phyloP scores from a whole-genome alignment of 2,888 invertebrate genomes.

The Dolomedes plantarius region DNA sequence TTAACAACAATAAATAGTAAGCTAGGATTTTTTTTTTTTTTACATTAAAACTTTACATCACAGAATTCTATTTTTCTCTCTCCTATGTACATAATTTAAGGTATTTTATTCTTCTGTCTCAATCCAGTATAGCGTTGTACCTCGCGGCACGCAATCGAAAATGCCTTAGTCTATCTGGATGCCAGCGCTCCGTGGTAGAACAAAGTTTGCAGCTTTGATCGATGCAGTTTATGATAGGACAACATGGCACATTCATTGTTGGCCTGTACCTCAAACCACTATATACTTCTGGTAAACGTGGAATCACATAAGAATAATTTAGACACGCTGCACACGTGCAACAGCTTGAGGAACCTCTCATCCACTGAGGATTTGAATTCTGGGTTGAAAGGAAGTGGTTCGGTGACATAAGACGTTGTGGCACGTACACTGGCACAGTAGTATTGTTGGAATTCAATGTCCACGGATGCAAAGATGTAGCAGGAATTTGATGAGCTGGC shows the following conservation, averaged over 20 bases:
- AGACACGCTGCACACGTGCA: conserved; percentile 49
- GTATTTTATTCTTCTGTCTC: too few relatives aligned
- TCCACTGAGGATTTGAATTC: conserved; percentile 40
- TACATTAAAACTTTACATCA: too few relatives aligned
- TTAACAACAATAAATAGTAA: too few relatives aligned
- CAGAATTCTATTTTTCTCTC: too few relatives aligned
- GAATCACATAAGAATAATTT: conserved; percentile 38
- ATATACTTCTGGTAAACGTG: conserved; percentile 40
- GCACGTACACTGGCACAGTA: conserved; percentile 7
- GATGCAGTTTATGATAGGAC: conserved; percentile 22
- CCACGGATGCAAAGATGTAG: conserved; percentile 17
- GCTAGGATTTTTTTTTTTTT: too few relatives aligned
- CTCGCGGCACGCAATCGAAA: conserved; percentile 40
- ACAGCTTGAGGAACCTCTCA: conserved; percentile 15
- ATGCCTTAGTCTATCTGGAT: conserved; percentile 52
- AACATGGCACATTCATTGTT: neutral
- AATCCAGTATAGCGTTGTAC: conserved; percentile 56
- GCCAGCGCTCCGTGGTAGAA: conserved; percentile 20
- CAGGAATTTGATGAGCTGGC: neutral
- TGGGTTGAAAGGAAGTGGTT: conserved; percentile 8
- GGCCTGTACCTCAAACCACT: conserved; percentile 29
- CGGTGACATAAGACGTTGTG: conserved; percentile 12
- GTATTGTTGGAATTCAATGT: neutral
- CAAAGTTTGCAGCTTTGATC: conserved; percentile 55
- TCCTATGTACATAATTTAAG: too few relatives aligned